A percentile compares a stretch with the other conserved stretches of the same genome.
Conservation (phyloP, 2,888 invertebrate genomes). For the Synergus japonicus region DNA sequence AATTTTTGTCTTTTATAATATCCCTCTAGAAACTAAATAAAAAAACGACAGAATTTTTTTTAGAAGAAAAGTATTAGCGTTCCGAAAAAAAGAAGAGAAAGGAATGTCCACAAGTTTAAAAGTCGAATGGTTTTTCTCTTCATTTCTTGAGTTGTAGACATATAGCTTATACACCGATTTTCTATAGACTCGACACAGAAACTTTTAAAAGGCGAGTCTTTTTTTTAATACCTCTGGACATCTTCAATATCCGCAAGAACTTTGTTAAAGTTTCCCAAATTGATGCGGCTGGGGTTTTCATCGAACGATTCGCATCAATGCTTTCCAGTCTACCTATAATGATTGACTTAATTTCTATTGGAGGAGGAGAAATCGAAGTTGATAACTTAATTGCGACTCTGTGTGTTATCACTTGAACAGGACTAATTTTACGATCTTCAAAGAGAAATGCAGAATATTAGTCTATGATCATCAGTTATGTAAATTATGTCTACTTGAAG, state of each 20-base stretch:
- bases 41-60: background rate
- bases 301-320: slow-evolving; percentile 11
- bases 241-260: slow-evolving; percentile 17
- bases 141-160: slow-evolving; percentile 8
- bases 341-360: slow-evolving; percentile 18
- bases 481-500: background rate
- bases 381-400: slow-evolving; percentile 23
- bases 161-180: slow-evolving; percentile 10
- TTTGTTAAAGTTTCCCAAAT: slow-evolving; percentile 21
- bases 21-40: background rate
- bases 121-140: slow-evolving; percentile 50
- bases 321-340: background rate
- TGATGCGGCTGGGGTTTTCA: slow-evolving; percentile 31
- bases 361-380: slow-evolving; percentile 6
- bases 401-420: slow-evolving; percentile 17
- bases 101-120: slow-evolving; percentile 53
- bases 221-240: background rate
- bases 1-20: background rate
- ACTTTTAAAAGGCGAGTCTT: background rate
- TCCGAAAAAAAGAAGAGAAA: slow-evolving; percentile 5
- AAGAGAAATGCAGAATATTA: slow-evolving; percentile 12
- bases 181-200: background rate
- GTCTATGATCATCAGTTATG: background rate
- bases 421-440: slow-evolving; percentile 25
- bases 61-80: background rate